A percentile compares a stretch with the other conserved stretches of the same genome.
Conservation (phyloP, 2,888 invertebrate species). For the Acrobasis consociella region DNA sequence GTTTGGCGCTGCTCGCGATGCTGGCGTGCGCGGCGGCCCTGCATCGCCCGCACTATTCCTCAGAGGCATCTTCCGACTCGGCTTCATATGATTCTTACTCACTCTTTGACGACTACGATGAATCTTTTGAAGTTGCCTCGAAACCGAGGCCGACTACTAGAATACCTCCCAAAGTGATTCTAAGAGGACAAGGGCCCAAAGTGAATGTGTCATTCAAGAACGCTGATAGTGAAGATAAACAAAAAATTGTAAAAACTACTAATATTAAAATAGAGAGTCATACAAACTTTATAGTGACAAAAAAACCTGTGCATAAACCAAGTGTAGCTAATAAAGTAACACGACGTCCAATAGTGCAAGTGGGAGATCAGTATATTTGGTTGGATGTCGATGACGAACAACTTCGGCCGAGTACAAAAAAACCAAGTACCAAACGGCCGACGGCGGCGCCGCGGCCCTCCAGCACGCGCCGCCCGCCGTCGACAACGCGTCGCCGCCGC, state of each 20-base stretch:
- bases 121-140: slow-evolving; percentile 57
- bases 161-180: slow-evolving; percentile 65
- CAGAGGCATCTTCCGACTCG: slow-evolving; percentile 47
- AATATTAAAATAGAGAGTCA: slow-evolving; percentile 75
- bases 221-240: slow-evolving; percentile 53
- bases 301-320: slow-evolving; percentile 46
- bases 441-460: slow-evolving; percentile 38
- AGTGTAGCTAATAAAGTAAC: slow-evolving; percentile 39
- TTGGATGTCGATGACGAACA: slow-evolving; percentile 44
- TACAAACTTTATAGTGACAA: slow-evolving; percentile 73
- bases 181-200: slow-evolving; percentile 61
- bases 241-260: slow-evolving; percentile 66
- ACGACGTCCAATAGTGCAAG: slow-evolving; percentile 40
- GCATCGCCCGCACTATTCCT: slow-evolving; percentile 20
- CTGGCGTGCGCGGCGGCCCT: slow-evolving; percentile 59
- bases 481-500: slow-evolving; percentile 37
- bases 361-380: slow-evolving; percentile 54
- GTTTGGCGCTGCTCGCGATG: slow-evolving; percentile 78
- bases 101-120: slow-evolving; percentile 68
- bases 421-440: slow-evolving; percentile 41
- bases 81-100: slow-evolving; percentile 63
- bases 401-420: slow-evolving; percentile 36
- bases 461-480: slow-evolving; percentile 32
- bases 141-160: slow-evolving; percentile 46
- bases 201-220: slow-evolving; percentile 65